phyloP scores from a whole-genome alignment of 1,140 invertebrate species.

The Aethina tumida region DNA sequence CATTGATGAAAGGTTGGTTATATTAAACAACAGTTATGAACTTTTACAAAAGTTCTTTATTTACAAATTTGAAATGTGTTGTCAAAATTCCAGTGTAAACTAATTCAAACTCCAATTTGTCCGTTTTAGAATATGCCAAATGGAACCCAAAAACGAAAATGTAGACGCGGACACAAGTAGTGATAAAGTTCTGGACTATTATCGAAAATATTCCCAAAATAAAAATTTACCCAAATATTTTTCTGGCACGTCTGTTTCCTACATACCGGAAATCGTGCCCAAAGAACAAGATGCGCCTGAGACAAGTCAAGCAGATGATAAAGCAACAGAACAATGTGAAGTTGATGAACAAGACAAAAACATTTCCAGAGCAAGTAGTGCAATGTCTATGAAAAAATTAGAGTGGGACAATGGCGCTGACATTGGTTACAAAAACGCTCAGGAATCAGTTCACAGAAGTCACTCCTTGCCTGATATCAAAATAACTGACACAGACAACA shows the following conservation, averaged over 20 bases:
- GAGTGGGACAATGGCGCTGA: conserved; percentile 72
- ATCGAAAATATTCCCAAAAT: conserved; percentile 28
- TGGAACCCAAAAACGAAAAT: too few species aligned
- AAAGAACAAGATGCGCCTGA: conserved; percentile 1
- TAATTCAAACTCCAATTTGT: too few species aligned
- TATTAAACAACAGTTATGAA: too few species aligned
- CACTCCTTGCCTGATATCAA: conserved; percentile 26
- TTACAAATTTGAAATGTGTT: too few species aligned
- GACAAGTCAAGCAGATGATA: background rate
- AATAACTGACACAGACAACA: conserved; percentile 6
- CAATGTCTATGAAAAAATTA: conserved; percentile 51
- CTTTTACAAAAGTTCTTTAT: too few species aligned
- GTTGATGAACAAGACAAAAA: conserved; percentile 7
- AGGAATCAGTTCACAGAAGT: conserved; percentile 20
- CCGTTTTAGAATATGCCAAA: too few species aligned
- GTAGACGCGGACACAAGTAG: too few species aligned
- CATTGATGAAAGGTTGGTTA: too few species aligned
- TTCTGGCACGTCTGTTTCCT: conserved; percentile 22
- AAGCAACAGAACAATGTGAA: conserved; percentile 6
- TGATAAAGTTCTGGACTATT: conserved; percentile 32
- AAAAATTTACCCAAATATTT: conserved; percentile 30
- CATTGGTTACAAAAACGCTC: conserved; percentile 54
- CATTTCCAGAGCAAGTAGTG: conserved; percentile 44
- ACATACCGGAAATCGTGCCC: conserved; percentile 16
- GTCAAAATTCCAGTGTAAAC: too few species aligned